These are phyloP conservation scores for Hydrozoanthus gracilis DNA, from an alignment of 92 coral and sea anemone genomes.

Conservation along the genomic window DNA sequence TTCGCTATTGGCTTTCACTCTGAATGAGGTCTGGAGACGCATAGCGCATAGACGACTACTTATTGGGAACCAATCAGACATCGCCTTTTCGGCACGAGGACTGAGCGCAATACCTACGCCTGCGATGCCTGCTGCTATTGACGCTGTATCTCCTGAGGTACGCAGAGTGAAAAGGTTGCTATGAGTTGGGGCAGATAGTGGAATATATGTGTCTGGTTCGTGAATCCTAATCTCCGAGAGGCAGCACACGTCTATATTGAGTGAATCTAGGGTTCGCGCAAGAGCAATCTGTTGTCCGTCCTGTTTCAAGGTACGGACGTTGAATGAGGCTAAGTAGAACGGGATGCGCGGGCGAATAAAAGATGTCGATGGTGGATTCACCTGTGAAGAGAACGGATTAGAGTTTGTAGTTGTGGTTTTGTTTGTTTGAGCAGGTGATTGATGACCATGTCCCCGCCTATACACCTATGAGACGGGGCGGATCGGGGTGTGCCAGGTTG, in stretches of 20 bases:
- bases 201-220: neutral
- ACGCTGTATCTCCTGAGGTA: neutral
- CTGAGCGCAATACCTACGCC: neutral
- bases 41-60: neutral
- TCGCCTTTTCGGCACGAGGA: neutral
- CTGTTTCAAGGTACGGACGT: neutral
- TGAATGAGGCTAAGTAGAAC: neutral
- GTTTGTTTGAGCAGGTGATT: no score
- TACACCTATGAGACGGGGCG: no score
- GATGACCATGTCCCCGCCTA: no score
- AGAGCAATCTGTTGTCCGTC: neutral
- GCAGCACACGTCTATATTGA: neutral
- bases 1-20: no score
- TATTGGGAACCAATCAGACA: neutral
- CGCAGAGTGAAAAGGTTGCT: neutral
- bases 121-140: neutral
- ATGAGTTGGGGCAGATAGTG: neutral
- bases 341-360: no score
- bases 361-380: no score
- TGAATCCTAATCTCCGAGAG: neutral
- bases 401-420: no score
- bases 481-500: no score
- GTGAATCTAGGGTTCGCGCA: neutral
- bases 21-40: no score
- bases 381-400: no score